These are phyloP conservation scores for Danio kyathit DNA, from an alignment of 2,797 vertebrate species.

Conservation along the genomic window DNA sequence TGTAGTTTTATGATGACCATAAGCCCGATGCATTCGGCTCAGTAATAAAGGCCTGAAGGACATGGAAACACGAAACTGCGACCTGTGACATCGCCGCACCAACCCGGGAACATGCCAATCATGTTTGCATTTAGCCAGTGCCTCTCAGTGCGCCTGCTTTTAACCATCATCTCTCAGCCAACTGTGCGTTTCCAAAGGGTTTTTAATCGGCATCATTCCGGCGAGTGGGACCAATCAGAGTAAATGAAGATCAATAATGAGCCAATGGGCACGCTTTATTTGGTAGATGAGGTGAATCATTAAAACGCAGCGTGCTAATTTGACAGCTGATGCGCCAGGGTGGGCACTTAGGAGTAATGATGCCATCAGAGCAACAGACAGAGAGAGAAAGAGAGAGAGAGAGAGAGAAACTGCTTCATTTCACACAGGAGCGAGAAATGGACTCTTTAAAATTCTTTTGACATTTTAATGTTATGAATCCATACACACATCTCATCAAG, in stretches of 20 bases:
- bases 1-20: slow-evolving; percentile 56
- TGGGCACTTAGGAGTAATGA: slow-evolving; percentile 64
- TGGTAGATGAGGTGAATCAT: slow-evolving; percentile 65
- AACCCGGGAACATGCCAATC: slow-evolving; percentile 37
- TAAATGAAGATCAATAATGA: slow-evolving; percentile 68
- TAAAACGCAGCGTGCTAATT: slow-evolving; percentile 65
- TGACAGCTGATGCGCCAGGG: slow-evolving; percentile 60
- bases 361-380: slow-evolving; percentile 59
- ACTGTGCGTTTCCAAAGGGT: slow-evolving; percentile 59
- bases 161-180: slow-evolving; percentile 3
- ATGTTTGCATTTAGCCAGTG: slow-evolving; percentile 38
- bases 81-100: slow-evolving; percentile 31
- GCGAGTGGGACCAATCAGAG: slow-evolving; percentile 63
- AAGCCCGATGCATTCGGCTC: slow-evolving; percentile 35
- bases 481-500: slow-evolving; percentile 49
- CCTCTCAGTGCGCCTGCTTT: background rate
- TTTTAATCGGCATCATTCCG: slow-evolving; percentile 56
- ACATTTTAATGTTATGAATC: slow-evolving; percentile 48
- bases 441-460: slow-evolving; percentile 20
- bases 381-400: background rate
- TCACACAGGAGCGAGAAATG: slow-evolving; percentile 47
- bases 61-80: slow-evolving; percentile 16
- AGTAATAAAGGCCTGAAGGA: slow-evolving; percentile 56
- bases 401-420: slow-evolving; percentile 44
- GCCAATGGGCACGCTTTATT: slow-evolving; percentile 64